Base-by-base conservation (phyloP, 2,888 invertebrate species). In the Hermaeophaga mercurialis region DNA sequence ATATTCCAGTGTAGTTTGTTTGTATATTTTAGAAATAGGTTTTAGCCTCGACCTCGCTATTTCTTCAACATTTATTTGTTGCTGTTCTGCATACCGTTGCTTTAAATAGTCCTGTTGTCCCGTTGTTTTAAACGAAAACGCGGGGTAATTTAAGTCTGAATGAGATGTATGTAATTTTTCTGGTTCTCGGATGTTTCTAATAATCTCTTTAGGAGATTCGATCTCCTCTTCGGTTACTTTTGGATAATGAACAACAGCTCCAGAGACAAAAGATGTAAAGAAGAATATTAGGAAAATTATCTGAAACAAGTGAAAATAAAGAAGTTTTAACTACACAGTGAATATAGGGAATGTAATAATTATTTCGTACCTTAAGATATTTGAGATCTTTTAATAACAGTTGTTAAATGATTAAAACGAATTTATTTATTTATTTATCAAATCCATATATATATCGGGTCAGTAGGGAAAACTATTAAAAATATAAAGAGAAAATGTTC, bases 21-120 rank as follows among this genome's bases (percentile, higher is more conserved):
- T 26, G 11, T 33, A n/a, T 19, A 36, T 22, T 26, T 39, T 24
- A 28, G 22, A n/a, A 1, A 19, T 17, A 18, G 26, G 26, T 9
- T 12, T 41, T n/a, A 11, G 43, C n/a, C 31, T 52, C 38, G 24
- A 22, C 3, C 24, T 33, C 14, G 43, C 36, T 8, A 33, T 36
- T 36, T 38, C 46, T 38, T 36, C 44, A 6, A 54, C 14, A 56
- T 75, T 74, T 1, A 65, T 59, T 54, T 62, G 64, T 58, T 77
- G 76, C 54, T 77, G 77, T 54, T 73, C 69, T 19, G 61, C 65
- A 50, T 78, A 78, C 22, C 73, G 66, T 39, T 65, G 58, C 55
- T 62, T 71, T 54, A 67, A 64, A 4, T 59, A 69, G 56, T 78
- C 75, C 56, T 70, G 73, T 62, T 76, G 75, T 14, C 11, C 24